Evolutionary conservation across 2,113 vertebrate species (phyloP).

Genomic region (Erythrolamprus reginae): DNA sequence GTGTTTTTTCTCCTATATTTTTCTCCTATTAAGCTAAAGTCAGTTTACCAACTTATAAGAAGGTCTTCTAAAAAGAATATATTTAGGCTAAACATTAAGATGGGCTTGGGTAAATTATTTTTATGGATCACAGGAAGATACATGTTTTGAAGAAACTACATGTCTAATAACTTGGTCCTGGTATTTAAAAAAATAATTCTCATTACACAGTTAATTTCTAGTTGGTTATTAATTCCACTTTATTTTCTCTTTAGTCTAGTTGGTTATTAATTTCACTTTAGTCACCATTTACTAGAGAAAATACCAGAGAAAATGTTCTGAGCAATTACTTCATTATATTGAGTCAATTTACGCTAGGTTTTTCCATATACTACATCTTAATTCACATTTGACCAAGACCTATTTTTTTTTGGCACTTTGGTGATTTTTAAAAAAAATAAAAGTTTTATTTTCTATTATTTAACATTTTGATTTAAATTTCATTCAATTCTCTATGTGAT

Average conservation of each 20-base stretch:
- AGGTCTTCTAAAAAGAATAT: neutral
- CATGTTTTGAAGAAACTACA: neutral
- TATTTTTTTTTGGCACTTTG: neutral
- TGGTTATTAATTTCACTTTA: neutral
- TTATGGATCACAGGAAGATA: neutral
- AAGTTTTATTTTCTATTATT: conserved; percentile 61
- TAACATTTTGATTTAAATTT: neutral
- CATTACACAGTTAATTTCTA: neutral
- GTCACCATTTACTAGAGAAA: conserved; percentile 3
- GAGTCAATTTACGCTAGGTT: neutral
- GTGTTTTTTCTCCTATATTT: neutral
- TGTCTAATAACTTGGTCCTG: neutral
- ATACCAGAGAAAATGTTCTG: conserved; percentile 9
- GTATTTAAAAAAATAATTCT: neutral
- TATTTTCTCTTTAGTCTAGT: conserved; percentile 16
- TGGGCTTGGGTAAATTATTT: neutral
- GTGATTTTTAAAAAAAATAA: conserved; percentile 64
- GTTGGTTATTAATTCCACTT: neutral
- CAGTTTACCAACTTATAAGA: neutral
- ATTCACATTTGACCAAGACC: neutral
- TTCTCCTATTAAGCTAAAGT: neutral
- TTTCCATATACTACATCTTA: neutral
- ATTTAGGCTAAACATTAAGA: neutral
- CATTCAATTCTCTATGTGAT: rapidly evolving
- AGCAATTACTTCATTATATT: neutral